Percentiles rank a stretch among this genome's conserved stretches.
Evolutionary conservation across 2,113 vertebrate species (phyloP).

Genomic region (Leptodactylus fuscus): DNA sequence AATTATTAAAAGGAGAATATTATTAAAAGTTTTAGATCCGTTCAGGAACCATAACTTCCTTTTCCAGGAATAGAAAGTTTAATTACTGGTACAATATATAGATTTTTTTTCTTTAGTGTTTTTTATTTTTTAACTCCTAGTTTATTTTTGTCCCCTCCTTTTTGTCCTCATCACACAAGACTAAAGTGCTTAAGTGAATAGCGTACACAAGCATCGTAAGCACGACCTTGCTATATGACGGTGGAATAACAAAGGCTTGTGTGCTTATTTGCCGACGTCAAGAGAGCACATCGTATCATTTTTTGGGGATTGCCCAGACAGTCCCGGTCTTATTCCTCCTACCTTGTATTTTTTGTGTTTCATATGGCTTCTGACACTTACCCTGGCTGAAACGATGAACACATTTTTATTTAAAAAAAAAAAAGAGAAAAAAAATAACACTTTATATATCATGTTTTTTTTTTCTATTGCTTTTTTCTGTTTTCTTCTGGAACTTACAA

Average conservation of each 20-base stretch:
- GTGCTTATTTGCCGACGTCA: slow-evolving; percentile 26
- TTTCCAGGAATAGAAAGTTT: slow-evolving; percentile 79
- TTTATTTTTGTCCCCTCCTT: slow-evolving; percentile 65
- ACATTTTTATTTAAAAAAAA: slow-evolving; percentile 35
- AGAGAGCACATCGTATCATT: slow-evolving; percentile 29
- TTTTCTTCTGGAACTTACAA: slow-evolving; percentile 35
- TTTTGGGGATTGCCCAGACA: not conserved
- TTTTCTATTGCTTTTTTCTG: not conserved
- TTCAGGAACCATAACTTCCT: slow-evolving; percentile 79
- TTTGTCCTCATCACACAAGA: slow-evolving; percentile 62
- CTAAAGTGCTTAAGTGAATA: not conserved
- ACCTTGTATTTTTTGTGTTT: slow-evolving; percentile 4
- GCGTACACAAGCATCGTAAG: not conserved
- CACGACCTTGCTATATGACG: slow-evolving; percentile 20
- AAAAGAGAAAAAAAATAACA: slow-evolving; percentile 20
- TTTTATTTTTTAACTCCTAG: too few species aligned
- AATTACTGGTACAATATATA: slow-evolving; percentile 78
- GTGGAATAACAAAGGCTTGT: not conserved
- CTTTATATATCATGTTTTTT: slow-evolving; percentile 39
- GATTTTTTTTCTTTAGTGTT: slow-evolving; percentile 25
- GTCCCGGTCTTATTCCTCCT: slow-evolving; percentile 11
- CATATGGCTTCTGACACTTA: slow-evolving; percentile 18
- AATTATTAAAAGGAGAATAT: slow-evolving; percentile 74
- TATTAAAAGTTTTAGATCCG: slow-evolving; percentile 79
- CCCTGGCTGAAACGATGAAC: not conserved